phyloP scores from a whole-genome alignment of 2,113 vertebrate species.

The Axis porcinus region DNA sequence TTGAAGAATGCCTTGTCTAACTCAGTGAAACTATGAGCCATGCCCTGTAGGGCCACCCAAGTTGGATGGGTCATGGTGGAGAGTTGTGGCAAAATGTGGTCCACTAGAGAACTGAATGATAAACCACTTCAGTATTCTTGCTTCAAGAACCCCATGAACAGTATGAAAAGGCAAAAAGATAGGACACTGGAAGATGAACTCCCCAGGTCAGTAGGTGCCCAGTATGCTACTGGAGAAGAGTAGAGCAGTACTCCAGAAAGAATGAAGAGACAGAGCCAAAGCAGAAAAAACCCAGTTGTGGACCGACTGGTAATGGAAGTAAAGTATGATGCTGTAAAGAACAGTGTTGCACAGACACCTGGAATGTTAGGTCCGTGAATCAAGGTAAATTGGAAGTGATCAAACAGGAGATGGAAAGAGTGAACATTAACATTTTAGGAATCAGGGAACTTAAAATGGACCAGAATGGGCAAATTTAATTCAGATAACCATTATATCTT shows the following conservation, averaged over 20 bases:
- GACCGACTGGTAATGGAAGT: background rate
- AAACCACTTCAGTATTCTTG: background rate
- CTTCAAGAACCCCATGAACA: background rate
- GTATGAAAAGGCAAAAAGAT: background rate
- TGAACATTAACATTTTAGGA: background rate
- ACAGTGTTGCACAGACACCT: background rate
- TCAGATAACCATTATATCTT: background rate
- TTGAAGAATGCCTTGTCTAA: background rate
- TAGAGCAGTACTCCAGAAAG: background rate
- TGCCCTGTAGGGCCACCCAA: background rate
- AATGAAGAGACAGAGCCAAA: background rate
- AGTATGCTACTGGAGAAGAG: background rate
- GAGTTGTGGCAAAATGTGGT: background rate
- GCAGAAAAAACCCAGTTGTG: background rate
- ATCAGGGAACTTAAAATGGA: background rate
- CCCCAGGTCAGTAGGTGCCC: background rate
- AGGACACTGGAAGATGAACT: background rate
- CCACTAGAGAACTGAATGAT: background rate
- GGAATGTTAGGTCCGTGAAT: background rate
- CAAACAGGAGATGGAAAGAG: background rate
- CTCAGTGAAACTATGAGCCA: background rate
- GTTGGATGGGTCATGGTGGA: background rate
- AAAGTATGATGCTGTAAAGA: background rate
- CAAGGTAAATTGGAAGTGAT: background rate
- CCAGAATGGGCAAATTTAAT: background rate